These are phyloP conservation scores for Peromyscus maniculatus DNA, from an alignment of 2,113 vertebrate genomes.

Conservation along the genomic window DNA sequence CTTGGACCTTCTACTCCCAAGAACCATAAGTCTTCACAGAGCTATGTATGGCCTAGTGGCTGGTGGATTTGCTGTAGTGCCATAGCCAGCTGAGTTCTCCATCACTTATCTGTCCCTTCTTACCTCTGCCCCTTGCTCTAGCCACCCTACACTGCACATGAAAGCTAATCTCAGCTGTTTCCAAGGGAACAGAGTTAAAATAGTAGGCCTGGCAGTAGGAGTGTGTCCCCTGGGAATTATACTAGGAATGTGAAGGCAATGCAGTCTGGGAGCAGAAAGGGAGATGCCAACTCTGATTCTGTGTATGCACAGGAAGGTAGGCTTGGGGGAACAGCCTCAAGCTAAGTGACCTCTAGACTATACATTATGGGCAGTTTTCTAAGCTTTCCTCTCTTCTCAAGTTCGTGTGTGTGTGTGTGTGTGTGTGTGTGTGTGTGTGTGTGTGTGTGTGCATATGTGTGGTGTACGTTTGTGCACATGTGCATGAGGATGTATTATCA, in stretches of 20 bases:
- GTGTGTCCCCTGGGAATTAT: no score
- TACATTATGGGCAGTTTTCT: not conserved
- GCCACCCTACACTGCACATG: no score
- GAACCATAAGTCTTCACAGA: not conserved
- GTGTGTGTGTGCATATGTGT: not conserved
- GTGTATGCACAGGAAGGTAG: not conserved
- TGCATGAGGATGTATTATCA: not conserved
- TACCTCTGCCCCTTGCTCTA: not conserved
- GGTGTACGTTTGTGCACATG: not conserved
- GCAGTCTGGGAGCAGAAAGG: fast-evolving
- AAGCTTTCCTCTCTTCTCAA: not conserved
- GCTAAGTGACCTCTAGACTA: not conserved
- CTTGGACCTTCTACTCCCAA: not conserved
- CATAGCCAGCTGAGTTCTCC: not conserved
- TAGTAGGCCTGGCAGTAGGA: not conserved
- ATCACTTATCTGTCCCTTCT: not conserved
- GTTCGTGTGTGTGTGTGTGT: not conserved
- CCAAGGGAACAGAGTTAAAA: not conserved
- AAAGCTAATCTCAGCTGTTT: not conserved
- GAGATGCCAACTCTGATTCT: not conserved
- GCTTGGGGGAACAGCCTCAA: not conserved
- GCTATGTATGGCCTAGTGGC: not conserved
- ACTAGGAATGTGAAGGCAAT: not conserved
- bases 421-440: not conserved
- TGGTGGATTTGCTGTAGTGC: not conserved